Percentiles rank a stretch among this genome's conserved stretches.
These are phyloP conservation scores for Caenorhabditis sp. DNA, from an alignment of 2,888 invertebrate genomes.

Conservation along the genomic window DNA sequence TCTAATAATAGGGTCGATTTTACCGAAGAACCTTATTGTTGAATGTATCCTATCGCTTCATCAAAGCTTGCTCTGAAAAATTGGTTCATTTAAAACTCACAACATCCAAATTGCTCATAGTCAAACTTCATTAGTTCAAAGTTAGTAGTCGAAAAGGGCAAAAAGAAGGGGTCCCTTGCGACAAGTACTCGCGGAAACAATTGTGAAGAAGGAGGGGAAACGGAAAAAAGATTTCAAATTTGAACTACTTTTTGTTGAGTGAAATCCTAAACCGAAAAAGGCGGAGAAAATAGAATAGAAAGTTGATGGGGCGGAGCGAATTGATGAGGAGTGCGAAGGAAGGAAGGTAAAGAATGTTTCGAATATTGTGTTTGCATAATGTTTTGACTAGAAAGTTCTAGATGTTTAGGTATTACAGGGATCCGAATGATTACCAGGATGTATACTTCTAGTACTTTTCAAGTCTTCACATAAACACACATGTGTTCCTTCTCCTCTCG, in stretches of 20 bases:
- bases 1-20: no score
- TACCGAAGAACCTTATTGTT: no score
- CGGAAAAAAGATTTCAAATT: slow-evolving; percentile 38
- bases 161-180: slow-evolving; percentile 9
- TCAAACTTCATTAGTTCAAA: slow-evolving; percentile 21
- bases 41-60: no score
- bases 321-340: slow-evolving; percentile 15
- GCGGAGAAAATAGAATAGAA: slow-evolving; percentile 18
- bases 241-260: slow-evolving; percentile 47
- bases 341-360: not conserved
- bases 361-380: not conserved
- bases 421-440: not conserved
- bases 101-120: not conserved
- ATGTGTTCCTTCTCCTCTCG: slow-evolving; percentile 13
- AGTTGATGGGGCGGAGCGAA: slow-evolving; percentile 53
- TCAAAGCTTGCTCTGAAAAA: no score
- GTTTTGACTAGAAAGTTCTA: not conserved
- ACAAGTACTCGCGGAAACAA: slow-evolving; percentile 28
- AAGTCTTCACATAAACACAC: slow-evolving; percentile 18
- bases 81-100: not conserved
- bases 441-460: slow-evolving; percentile 7
- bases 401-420: not conserved
- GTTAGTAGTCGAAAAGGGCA: not conserved
- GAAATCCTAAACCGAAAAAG: slow-evolving; percentile 41
- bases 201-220: not conserved